Evolutionary conservation across 1,140 invertebrate species (phyloP), one percentile per base, ranked within the genome.

Genomic region (Drosophila ogumai): DNA sequence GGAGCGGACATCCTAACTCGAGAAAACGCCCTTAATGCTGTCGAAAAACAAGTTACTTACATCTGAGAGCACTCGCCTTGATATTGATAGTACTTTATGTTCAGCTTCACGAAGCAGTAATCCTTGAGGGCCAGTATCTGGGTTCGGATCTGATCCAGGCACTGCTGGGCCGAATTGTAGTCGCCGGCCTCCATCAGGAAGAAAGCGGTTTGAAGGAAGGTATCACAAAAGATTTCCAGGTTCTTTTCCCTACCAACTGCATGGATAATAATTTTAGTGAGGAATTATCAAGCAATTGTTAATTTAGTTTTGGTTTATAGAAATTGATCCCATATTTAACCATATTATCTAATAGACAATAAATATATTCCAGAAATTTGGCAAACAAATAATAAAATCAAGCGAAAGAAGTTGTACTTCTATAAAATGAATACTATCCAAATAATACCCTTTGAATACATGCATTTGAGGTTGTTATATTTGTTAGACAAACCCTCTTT

Each of bases 221-320:
- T 87, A 0, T 82, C 82, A 28, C 81, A 85, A 28, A 90, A 91
- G 3, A 91, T 79, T 19, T 82, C 72, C 67, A 85, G 57, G 69
- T 91, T 91, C 57, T 82, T 80, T 10, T 90, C 72, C 1, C 79
- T 61, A 4, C 88, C 88, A 73, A 91, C 86, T 90, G 10, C 49
- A 41, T 17, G 3, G 22, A 12, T 9, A 8, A 17, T 19, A 7
- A 4, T 19, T 8, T 8, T 0, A 22, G 6, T 17, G 31, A 25
- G 5, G 1, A 19, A n/a, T 31, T 41, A n/a, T 15, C 38, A n/a
- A n/a, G 38, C 6, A n/a, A 7, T 41, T 8, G 40, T 17, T 41
- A 17, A 43, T 44, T 43, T n/a, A 41, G 1, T 22, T 22, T 22
- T 1, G 19, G 1, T 22, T 22, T 22, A 22, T 22, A 22, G 19